Evolutionary conservation across 2,113 vertebrate genomes (phyloP).

Genomic region (cattle (Bos taurus)): DNA sequence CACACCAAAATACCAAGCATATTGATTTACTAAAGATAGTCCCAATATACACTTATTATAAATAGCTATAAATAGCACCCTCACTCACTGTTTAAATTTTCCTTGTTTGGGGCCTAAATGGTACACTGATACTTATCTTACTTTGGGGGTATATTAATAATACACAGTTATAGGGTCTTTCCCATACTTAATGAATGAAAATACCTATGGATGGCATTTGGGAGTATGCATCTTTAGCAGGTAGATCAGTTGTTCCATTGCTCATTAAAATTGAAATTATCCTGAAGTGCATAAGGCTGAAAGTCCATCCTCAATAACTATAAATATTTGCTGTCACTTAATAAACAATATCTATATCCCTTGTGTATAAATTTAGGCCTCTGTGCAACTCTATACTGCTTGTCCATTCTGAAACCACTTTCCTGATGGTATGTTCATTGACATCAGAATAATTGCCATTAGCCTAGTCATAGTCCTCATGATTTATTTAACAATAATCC

Average conservation of each 20-base stretch:
- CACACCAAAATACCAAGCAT: neutral
- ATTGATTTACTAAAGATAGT: neutral
- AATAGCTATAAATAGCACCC: neutral
- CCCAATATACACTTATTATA: neutral
- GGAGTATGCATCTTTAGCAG: neutral
- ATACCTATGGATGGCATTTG: neutral
- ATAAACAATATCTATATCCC: neutral
- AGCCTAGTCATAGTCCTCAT: neutral
- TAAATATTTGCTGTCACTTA: neutral
- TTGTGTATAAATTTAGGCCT: neutral
- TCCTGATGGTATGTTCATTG: neutral
- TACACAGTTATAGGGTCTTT: neutral
- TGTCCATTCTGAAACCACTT: neutral
- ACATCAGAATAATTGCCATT: neutral
- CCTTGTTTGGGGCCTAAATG: neutral
- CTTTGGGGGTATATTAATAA: neutral
- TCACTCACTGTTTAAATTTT: neutral
- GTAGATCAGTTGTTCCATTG: neutral
- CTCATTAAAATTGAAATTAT: neutral
- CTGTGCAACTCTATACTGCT: neutral
- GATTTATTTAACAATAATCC: neutral
- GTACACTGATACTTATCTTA: neutral
- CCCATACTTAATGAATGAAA: neutral
- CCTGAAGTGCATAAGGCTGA: neutral
- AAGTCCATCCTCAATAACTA: neutral